Conservation (phyloP, 2,113 vertebrate species). For the Hucho hucho region DNA sequence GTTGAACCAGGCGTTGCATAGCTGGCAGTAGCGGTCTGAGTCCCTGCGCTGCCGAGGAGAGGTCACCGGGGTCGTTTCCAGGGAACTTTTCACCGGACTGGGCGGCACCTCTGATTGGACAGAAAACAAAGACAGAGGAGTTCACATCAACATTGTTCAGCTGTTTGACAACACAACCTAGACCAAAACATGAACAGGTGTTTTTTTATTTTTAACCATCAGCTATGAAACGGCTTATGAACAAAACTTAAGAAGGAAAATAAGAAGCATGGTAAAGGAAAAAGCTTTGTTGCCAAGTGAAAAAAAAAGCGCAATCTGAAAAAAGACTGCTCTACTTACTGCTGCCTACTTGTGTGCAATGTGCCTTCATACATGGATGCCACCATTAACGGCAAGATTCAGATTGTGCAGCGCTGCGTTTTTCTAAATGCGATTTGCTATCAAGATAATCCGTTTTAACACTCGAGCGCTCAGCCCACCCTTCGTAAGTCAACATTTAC, state of each 20-base stretch:
- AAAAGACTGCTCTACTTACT: conserved; percentile 31
- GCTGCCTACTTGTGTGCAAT: conserved; percentile 39
- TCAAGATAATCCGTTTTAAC: conserved; percentile 57
- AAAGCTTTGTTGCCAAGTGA: neutral
- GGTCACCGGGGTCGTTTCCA: conserved; percentile 66
- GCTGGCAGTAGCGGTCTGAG: conserved; percentile 91
- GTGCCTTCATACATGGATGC: conserved; percentile 51
- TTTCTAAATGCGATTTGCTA: conserved; percentile 25
- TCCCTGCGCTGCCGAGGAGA: conserved; percentile 81
- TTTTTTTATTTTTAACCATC: too few relatives aligned
- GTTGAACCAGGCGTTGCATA: conserved; percentile 95
- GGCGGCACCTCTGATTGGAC: conserved; percentile 71
- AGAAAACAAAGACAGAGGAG: conserved; percentile 19
- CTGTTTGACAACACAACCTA: neutral
- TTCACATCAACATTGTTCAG: neutral
- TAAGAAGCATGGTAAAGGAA: neutral
- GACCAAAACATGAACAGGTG: too few relatives aligned
- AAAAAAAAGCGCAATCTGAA: conserved; percentile 41
- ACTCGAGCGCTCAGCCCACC: conserved; percentile 23
- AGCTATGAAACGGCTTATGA: too few relatives aligned
- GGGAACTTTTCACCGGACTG: conserved; percentile 64
- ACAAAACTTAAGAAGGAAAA: neutral
- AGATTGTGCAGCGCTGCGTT: neutral
- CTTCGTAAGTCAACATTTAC: conserved; percentile 53
- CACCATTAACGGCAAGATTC: conserved; percentile 43